Evolutionary conservation across 1,140 invertebrate genomes (phyloP).

Genomic region (Agrilus planipennis): DNA sequence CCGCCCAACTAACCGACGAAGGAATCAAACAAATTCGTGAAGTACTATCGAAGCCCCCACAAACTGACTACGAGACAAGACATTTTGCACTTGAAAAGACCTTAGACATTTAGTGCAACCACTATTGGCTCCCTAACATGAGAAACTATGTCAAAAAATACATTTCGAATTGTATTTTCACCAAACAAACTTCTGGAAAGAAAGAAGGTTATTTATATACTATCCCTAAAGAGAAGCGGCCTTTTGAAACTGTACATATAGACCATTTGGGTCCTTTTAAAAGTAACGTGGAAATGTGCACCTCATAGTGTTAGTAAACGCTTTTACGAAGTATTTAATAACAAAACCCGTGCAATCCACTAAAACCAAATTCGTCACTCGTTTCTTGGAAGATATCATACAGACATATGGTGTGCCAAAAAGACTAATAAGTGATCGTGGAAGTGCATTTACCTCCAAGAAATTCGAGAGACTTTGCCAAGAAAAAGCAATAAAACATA

Average conservation of each 20-base stretch:
- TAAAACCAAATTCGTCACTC: slow-evolving; percentile 1
- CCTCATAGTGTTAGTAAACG: no score
- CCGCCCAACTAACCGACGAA: background rate
- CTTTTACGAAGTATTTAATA: no score
- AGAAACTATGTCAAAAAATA: background rate
- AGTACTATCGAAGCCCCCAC: background rate
- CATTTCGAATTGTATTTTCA: background rate
- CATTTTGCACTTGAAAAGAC: background rate
- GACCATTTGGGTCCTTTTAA: no score
- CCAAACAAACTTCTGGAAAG: background rate
- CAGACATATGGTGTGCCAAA: no score
- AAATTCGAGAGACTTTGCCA: no score
- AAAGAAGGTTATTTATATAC: background rate
- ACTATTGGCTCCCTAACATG: no score
- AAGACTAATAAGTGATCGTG: no score
- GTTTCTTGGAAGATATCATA: background rate
- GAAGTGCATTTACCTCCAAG: no score
- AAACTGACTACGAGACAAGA: background rate
- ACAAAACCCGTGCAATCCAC: background rate
- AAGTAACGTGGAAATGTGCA: background rate
- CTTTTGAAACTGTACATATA: no score
- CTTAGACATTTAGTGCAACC: background rate
- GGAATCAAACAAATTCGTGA: background rate
- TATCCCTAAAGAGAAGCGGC: no score
- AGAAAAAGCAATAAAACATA: slow-evolving; percentile 19